Evolutionary conservation across 1,140 invertebrate species (phyloP).

Genomic region (Eciton burchellii): DNA sequence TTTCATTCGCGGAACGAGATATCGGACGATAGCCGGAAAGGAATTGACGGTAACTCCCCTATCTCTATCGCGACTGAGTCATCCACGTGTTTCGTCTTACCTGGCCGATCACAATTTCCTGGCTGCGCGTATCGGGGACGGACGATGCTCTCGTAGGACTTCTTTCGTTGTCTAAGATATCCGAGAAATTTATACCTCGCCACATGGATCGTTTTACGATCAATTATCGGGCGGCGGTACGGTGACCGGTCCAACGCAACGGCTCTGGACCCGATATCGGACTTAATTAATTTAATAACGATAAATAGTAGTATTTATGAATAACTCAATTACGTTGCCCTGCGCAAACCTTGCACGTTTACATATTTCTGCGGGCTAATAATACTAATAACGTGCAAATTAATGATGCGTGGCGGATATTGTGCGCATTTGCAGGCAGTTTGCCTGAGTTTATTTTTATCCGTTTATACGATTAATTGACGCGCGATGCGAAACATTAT

Average conservation of each 20-base stretch:
- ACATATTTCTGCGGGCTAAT: constrained; percentile 55
- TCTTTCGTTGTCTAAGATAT: constrained; percentile 57
- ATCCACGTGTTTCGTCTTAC: constrained; percentile 42
- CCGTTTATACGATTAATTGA: constrained; percentile 53
- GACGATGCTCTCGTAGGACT: constrained; percentile 55
- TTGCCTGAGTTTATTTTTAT: constrained; percentile 38
- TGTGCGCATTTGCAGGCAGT: constrained; percentile 21
- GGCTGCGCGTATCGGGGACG: constrained; percentile 1
- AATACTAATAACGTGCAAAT: constrained; percentile 55
- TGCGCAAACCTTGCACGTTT: constrained; percentile 37
- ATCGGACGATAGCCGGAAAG: constrained; percentile 12
- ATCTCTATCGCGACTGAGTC: constrained; percentile 48
- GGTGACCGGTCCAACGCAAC: background rate
- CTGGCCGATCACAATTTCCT: constrained; percentile 62
- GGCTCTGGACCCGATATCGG: constrained; percentile 5
- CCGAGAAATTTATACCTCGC: constrained; percentile 62
- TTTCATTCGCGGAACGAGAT: constrained; percentile 13
- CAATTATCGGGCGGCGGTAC: constrained; percentile 56
- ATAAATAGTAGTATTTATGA: constrained; percentile 58
- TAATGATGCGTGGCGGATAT: constrained; percentile 51
- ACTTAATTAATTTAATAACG: constrained; percentile 57
- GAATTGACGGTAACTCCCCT: constrained; percentile 42
- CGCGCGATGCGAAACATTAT: constrained; percentile 22
- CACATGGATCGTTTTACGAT: constrained; percentile 53
- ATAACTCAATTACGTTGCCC: constrained; percentile 48